phyloP scores from a whole-genome alignment of 2,113 vertebrate species.

The Clarias batrachus region DNA sequence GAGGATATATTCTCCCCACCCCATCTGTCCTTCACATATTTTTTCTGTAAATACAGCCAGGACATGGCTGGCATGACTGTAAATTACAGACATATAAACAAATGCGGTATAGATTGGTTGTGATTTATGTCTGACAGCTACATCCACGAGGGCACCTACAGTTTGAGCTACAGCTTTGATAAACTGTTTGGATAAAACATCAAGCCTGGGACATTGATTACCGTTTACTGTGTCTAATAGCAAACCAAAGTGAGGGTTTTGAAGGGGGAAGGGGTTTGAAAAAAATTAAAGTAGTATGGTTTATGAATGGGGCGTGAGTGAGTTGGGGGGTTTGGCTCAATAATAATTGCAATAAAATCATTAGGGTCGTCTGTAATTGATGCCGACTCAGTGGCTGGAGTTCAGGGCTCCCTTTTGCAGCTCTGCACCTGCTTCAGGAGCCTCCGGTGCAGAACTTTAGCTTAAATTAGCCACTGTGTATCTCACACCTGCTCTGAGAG shows the following conservation, averaged over 20 bases:
- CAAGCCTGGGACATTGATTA: conserved; percentile 71
- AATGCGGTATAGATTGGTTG: conserved; percentile 61
- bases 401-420: conserved; percentile 32
- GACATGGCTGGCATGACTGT: conserved; percentile 66
- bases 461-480: conserved; percentile 54
- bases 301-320: conserved; percentile 43
- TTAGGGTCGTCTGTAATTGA: conserved; percentile 56
- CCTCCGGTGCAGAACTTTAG: conserved; percentile 37
- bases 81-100: conserved; percentile 68
- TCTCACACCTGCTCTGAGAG: conserved; percentile 53
- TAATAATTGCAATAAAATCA: conserved; percentile 38
- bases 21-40: conserved; percentile 11
- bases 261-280: conserved; percentile 40
- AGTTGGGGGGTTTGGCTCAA: neutral
- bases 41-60: conserved; percentile 58
- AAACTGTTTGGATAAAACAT: conserved; percentile 68
- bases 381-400: conserved; percentile 41
- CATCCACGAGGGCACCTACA: conserved; percentile 27
- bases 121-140: conserved; percentile 73
- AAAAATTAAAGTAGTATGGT: conserved; percentile 45
- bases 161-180: conserved; percentile 42
- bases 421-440: conserved; percentile 48
- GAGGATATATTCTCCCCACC: neutral
- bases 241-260: conserved; percentile 59
- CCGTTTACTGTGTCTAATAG: conserved; percentile 69